These are phyloP conservation scores for zebrafish (Danio rerio) DNA, from an alignment of 2,113 vertebrate genomes.

Conservation along the genomic window DNA sequence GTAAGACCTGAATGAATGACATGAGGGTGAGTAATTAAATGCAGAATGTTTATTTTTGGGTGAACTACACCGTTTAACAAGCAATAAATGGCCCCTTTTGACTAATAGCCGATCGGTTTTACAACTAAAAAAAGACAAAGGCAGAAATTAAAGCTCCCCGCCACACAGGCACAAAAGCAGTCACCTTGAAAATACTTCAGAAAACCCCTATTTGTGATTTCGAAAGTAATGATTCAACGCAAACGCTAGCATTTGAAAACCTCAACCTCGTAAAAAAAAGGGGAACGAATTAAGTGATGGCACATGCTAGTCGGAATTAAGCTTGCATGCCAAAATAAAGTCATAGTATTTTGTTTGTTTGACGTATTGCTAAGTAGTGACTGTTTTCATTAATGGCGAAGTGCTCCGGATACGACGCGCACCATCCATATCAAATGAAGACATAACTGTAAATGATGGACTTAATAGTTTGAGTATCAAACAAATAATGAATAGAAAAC, in stretches of 20 bases:
- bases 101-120: neutral
- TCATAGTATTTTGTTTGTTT: no score
- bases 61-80: neutral
- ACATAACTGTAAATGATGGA: no score
- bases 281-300: neutral
- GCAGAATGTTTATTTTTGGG: no score
- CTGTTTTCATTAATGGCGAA: no score
- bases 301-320: neutral
- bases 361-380: no score
- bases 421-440: no score
- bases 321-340: neutral
- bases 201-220: neutral
- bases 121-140: neutral
- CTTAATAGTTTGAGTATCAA: neutral
- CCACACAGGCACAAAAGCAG: slow-evolving; percentile 32
- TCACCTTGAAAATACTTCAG: slow-evolving; percentile 21
- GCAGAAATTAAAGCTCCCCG: neutral
- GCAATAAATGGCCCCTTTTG: neutral
- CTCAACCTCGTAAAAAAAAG: neutral
- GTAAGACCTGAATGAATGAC: no score
- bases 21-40: no score
- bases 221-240: neutral
- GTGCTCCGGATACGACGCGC: no score
- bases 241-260: neutral
- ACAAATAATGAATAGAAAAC: neutral